A percentile compares a stretch with the other conserved stretches of the same genome.
Conservation (phyloP, 2,113 vertebrate genomes). For the Falco punctatus region DNA sequence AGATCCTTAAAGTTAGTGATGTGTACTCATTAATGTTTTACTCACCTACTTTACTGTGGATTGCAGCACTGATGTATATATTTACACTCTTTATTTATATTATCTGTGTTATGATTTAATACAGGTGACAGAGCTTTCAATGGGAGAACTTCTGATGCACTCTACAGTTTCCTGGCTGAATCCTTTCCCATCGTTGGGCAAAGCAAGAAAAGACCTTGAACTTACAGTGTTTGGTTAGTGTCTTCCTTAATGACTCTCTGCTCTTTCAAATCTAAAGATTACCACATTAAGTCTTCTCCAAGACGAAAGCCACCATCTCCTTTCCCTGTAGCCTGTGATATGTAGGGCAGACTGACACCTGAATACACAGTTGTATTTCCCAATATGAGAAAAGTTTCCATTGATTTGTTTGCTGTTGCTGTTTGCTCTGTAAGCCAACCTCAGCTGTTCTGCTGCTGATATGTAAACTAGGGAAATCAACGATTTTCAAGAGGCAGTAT, state of each 20-base stretch:
- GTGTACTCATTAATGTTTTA: neutral
- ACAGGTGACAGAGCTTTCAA: conserved; percentile 95
- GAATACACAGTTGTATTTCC: neutral
- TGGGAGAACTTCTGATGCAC: conserved; percentile 97
- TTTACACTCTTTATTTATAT: neutral
- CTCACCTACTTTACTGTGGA: neutral
- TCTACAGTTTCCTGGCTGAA: conserved; percentile 94
- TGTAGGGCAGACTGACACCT: neutral
- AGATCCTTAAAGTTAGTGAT: neutral
- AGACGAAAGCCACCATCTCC: neutral
- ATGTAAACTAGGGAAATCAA: neutral
- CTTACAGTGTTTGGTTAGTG: conserved; percentile 93
- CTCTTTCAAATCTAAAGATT: neutral
- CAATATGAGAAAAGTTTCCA: neutral
- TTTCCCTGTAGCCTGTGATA: neutral
- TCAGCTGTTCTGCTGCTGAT: neutral
- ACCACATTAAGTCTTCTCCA: neutral
- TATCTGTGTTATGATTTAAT: neutral
- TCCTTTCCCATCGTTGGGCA: conserved; percentile 88
- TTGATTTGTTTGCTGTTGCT: neutral
- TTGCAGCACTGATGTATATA: neutral
- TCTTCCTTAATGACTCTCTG: neutral
- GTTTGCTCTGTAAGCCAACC: neutral
- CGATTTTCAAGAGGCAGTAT: neutral
- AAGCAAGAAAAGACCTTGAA: conserved; percentile 93